phyloP scores from a whole-genome alignment of 2,888 invertebrate species.

The Parthenolecanium corni region DNA sequence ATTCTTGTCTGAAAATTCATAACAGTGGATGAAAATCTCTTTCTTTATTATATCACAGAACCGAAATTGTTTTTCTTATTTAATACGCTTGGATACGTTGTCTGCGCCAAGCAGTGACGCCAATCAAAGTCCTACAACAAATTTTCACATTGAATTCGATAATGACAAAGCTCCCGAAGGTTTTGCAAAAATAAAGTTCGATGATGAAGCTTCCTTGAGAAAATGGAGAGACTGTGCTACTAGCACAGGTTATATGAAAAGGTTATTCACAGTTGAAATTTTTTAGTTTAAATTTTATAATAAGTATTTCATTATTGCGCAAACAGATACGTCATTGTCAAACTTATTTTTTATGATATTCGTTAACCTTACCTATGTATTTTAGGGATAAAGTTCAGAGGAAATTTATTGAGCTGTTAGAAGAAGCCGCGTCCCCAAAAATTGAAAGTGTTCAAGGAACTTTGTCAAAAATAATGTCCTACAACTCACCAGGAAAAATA shows the following conservation, averaged over 20 bases:
- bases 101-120: constrained; percentile 39
- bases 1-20: no score
- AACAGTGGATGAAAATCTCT: no score
- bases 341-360: no score
- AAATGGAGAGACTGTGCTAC: constrained; percentile 56
- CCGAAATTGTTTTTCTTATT: constrained; percentile 41
- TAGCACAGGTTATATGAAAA: constrained; percentile 51
- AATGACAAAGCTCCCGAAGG: constrained; percentile 50
- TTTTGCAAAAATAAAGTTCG: constrained; percentile 50
- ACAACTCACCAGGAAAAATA: constrained; percentile 45
- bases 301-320: background rate
- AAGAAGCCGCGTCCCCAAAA: constrained; percentile 43
- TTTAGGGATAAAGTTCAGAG: constrained; percentile 51
- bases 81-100: constrained; percentile 53
- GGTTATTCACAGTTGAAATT: constrained; percentile 41
- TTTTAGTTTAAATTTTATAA: background rate
- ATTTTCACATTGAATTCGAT: constrained; percentile 34
- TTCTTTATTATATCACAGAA: no score
- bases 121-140: background rate
- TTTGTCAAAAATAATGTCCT: no score
- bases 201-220: constrained; percentile 44
- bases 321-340: background rate
- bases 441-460: background rate
- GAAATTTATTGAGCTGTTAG: constrained; percentile 51
- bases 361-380: no score